These are phyloP conservation scores for Stichodactyla helianthus DNA, from an alignment of 64 coral and sea anemone species.

Conservation along the genomic window DNA sequence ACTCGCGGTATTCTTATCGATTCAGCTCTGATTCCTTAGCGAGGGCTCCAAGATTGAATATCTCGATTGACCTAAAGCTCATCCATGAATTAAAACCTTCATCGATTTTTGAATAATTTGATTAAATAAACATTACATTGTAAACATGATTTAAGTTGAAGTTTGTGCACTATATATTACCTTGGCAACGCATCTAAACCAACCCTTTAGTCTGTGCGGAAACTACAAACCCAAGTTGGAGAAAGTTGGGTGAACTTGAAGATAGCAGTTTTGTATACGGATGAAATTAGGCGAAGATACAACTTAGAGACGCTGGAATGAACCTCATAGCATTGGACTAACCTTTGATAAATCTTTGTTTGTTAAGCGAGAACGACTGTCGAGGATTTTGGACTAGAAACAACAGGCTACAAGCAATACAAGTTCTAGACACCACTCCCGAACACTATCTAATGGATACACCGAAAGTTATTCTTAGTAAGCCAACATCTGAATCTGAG, in stretches of 20 bases:
- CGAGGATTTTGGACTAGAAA: too few relatives aligned
- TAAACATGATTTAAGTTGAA: neutral
- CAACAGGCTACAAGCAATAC: too few relatives aligned
- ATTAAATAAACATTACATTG: neutral
- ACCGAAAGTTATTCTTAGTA: conserved; percentile 5
- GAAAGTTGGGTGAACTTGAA: neutral
- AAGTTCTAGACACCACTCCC: too few relatives aligned
- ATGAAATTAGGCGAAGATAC: neutral
- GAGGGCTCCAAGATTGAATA: too few relatives aligned
- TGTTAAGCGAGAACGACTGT: neutral
- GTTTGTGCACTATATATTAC: conserved; percentile 4
- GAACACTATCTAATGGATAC: neutral
- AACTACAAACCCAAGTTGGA: neutral
- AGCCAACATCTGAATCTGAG: neutral
- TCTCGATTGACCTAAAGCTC: neutral
- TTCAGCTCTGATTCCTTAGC: neutral
- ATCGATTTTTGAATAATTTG: conserved; percentile 18
- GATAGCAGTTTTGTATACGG: neutral
- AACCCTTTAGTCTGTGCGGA: neutral
- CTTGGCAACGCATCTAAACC: conserved; percentile 5
- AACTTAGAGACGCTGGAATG: conserved; percentile 5
- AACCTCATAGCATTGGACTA: neutral
- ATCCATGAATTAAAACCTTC: neutral
- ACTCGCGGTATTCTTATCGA: neutral
- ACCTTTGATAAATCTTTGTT: neutral